These are phyloP conservation scores for Zalophus californianus DNA, from an alignment of 2,797 vertebrate species.

Conservation along the genomic window DNA sequence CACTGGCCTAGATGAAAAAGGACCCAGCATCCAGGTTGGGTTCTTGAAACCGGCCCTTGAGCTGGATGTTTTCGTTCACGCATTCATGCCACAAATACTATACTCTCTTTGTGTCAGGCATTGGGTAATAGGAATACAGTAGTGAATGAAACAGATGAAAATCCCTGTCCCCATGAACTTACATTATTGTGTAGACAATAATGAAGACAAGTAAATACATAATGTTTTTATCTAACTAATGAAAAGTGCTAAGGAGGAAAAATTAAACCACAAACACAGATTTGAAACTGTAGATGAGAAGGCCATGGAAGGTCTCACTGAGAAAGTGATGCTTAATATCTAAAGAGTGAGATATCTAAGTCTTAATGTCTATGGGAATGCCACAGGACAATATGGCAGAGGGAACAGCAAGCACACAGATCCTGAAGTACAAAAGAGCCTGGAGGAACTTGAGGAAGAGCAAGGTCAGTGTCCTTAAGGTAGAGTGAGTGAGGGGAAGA, in stretches of 20 bases:
- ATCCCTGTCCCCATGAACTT: neutral
- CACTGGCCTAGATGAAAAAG: neutral
- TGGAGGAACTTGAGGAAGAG: neutral
- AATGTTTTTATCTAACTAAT: slow-evolving; percentile 36
- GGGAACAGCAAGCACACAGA: neutral
- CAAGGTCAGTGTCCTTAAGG: neutral
- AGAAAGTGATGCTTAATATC: neutral
- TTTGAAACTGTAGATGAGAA: slow-evolving; percentile 27
- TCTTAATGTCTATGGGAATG: neutral
- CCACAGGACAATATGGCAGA: neutral
- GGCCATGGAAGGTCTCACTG: neutral
- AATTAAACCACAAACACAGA: neutral
- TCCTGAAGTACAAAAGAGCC: neutral
- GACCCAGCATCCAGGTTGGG: neutral
- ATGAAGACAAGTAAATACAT: neutral
- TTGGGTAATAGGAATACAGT: neutral
- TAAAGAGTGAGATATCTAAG: neutral
- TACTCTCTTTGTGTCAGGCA: neutral
- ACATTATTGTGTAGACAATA: slow-evolving; percentile 15
- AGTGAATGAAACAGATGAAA: slow-evolving; percentile 31
- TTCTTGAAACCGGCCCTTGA: neutral
- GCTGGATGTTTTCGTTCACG: neutral
- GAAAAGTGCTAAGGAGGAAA: slow-evolving; percentile 53
- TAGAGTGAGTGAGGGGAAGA: neutral
- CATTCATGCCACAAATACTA: neutral